phyloP scores from a whole-genome alignment of 2,113 vertebrate genomes.

The Manacus vitellinus region DNA sequence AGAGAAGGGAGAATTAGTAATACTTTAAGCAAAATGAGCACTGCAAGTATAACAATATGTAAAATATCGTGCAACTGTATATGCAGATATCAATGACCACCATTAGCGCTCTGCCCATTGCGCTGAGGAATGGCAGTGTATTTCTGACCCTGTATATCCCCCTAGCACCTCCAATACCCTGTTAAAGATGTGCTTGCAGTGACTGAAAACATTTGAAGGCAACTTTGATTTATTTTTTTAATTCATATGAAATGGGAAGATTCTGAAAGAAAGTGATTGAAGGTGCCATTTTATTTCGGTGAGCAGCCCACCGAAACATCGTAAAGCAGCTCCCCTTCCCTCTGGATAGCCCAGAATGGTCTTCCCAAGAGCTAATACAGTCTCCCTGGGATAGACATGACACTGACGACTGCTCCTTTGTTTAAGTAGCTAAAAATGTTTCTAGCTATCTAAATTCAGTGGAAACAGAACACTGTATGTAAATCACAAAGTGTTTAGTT shows the following conservation, averaged over 20 bases:
- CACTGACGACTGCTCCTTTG: neutral
- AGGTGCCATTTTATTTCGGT: neutral
- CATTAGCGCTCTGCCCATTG: rapidly evolving
- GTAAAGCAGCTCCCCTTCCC: neutral
- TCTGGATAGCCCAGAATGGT: neutral
- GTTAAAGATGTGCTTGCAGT: rapidly evolving
- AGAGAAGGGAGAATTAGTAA: neutral
- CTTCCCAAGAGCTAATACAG: neutral
- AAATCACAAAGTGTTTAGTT: neutral
- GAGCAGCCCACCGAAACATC: neutral
- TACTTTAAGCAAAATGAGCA: neutral
- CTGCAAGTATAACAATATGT: neutral
- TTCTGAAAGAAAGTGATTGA: neutral
- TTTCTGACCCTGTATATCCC: neutral
- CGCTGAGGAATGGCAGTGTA: neutral
- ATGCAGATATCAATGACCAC: neutral
- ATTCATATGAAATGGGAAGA: neutral
- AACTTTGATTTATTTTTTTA: neutral
- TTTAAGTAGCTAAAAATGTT: neutral
- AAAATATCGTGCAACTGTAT: neutral
- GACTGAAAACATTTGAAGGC: neutral
- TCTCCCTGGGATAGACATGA: neutral
- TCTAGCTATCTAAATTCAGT: neutral
- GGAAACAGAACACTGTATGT: neutral
- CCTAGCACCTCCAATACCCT: neutral